Evolutionary conservation across 92 coral and sea anemone genomes (phyloP), one percentile per base, ranked within the genome.

Genomic region (Phymanthus crucifer): DNA sequence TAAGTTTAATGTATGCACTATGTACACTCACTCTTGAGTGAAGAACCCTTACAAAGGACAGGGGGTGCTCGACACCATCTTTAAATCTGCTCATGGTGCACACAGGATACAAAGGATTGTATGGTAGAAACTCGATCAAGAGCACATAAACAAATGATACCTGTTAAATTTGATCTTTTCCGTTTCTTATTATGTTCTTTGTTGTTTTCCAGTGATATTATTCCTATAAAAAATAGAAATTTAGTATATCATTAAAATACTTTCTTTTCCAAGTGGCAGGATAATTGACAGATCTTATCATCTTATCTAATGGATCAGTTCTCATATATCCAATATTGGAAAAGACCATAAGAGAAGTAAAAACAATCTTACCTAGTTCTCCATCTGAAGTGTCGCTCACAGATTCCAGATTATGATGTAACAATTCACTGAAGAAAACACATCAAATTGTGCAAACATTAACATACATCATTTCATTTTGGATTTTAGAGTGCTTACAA

Each of bases 91-190:
- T 37, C 40, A 3, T 37, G 40, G 40, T 37, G 7, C 40, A 37
- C n/a, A n/a, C n/a, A n/a, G n/a, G n/a, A n/a, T n/a, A n/a, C n/a
- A n/a, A n/a, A n/a, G n/a, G n/a, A n/a, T n/a, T n/a, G n/a, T n/a
- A n/a, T n/a, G n/a, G n/a, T n/a, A n/a, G n/a, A n/a, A n/a, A 37
- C 40, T 3, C 7, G 4, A 37, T 7, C 40, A 37, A 37, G 40
- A 9, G 18, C 17, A 8, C 57, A 48, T n/a, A 13, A 16, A 13
- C 4, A 16, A 50, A 50, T n/a, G 18, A 14, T 36, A 89, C 96
- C 96, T 77, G 93, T 67, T 43, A 81, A 34, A 40, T 80, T 74
- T 74, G 81, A 90, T 75, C 97, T 65, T 77, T 90, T 92, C 72
- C 97, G 72, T 67, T 92, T 92, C 77, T 87, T 84, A 37, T 74